phyloP scores from a whole-genome alignment of 2,797 vertebrate species.

The Myiotriccus ornatus region DNA sequence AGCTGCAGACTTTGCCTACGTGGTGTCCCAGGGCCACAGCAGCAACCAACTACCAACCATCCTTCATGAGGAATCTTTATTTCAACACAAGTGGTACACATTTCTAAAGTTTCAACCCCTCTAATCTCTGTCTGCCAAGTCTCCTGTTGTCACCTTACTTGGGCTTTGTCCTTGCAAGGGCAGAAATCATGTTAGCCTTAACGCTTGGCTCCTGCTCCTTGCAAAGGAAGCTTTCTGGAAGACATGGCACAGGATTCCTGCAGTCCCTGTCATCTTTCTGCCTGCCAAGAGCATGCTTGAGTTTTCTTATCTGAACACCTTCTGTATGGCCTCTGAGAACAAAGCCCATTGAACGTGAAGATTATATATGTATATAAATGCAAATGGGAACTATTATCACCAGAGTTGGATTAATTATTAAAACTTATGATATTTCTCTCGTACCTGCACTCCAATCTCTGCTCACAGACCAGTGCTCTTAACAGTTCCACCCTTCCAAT shows the following conservation, averaged over 20 bases:
- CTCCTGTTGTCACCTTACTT: background rate
- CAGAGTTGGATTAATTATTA: background rate
- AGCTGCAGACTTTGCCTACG: background rate
- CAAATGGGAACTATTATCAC: background rate
- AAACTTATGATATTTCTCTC: background rate
- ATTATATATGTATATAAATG: background rate
- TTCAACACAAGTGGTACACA: background rate
- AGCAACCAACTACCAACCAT: background rate
- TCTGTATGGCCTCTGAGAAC: background rate
- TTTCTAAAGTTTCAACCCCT: background rate
- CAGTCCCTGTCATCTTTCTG: background rate
- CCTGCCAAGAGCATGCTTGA: background rate
- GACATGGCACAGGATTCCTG: background rate
- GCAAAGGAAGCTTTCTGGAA: background rate
- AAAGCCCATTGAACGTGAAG: background rate
- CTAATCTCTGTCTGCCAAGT: background rate
- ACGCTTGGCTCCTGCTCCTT: background rate
- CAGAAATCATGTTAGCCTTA: background rate
- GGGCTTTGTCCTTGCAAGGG: background rate
- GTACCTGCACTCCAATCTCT: background rate
- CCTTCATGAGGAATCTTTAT: background rate
- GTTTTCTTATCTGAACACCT: background rate
- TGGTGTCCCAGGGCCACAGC: background rate
- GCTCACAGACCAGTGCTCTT: background rate
- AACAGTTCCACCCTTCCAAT: background rate